A percentile compares a stretch with the other conserved stretches of the same genome.
phyloP scores from a whole-genome alignment of 2,113 vertebrate genomes.

The Stegastes partitus region DNA sequence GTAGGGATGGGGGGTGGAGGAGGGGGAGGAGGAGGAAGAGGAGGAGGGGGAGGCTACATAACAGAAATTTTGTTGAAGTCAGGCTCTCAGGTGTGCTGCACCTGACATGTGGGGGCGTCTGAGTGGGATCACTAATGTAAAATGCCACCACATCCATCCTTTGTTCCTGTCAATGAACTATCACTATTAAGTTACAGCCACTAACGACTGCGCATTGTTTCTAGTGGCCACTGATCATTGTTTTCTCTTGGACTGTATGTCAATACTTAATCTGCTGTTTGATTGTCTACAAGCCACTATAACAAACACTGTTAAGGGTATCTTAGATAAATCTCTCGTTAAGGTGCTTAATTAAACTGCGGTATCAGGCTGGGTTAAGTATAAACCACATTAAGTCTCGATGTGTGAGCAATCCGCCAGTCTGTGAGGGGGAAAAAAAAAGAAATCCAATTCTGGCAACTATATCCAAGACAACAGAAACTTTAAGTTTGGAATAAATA shows the following conservation, averaged over 20 bases:
- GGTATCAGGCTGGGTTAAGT: background rate
- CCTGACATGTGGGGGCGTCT: constrained; percentile 42
- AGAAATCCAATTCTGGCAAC: background rate
- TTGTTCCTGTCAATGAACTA: constrained; percentile 9
- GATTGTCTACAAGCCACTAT: constrained; percentile 1
- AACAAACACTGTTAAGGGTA: background rate
- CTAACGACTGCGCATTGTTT: constrained; percentile 1
- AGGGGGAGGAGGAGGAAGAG: too few species aligned
- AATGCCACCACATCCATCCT: background rate
- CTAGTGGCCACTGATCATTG: background rate
- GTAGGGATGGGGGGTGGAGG: background rate
- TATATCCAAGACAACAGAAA: background rate
- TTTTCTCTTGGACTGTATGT: background rate
- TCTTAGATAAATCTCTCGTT: constrained; percentile 1
- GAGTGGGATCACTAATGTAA: background rate
- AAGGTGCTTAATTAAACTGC: constrained; percentile 10
- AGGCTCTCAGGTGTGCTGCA: constrained; percentile 60
- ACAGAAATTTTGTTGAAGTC: background rate
- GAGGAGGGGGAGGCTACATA: background rate
- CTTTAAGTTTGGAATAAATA: background rate
- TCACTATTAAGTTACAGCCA: background rate
- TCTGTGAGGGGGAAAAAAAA: background rate
- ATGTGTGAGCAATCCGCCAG: background rate
- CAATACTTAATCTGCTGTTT: constrained; percentile 13
- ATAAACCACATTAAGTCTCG: background rate